These are phyloP conservation scores for Nematostella vectensis DNA, from an alignment of 92 coral and sea anemone species.

Conservation along the genomic window DNA sequence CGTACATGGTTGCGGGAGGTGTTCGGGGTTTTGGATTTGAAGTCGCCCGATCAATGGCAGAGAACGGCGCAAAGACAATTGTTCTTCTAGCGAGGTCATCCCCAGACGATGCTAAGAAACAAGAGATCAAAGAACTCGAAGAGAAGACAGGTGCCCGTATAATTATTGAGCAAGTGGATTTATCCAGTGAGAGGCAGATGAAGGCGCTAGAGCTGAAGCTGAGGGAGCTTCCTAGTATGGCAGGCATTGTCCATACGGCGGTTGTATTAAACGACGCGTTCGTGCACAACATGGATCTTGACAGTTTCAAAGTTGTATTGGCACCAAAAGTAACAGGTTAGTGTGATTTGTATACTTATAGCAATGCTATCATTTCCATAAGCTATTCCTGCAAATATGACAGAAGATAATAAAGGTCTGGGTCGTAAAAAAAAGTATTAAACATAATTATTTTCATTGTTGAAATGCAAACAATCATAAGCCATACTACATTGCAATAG, in stretches of 20 bases:
- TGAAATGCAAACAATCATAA: no score
- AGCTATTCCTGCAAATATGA: no score
- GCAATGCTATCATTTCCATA: no score
- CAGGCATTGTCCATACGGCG: slow-evolving; percentile 54
- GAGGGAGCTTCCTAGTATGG: slow-evolving; percentile 19
- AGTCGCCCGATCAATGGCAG: slow-evolving; percentile 34
- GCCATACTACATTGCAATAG: no score
- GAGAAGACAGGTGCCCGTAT: slow-evolving; percentile 26
- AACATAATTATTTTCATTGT: no score
- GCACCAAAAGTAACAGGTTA: slow-evolving; percentile 71
- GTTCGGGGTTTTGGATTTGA: slow-evolving; percentile 49
- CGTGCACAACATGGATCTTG: slow-evolving; percentile 24
- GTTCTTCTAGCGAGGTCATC: slow-evolving; percentile 27
- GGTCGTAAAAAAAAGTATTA: no score
- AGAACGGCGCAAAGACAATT: slow-evolving; percentile 36
- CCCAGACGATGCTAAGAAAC: slow-evolving; percentile 21
- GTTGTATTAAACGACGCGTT: slow-evolving; percentile 55
- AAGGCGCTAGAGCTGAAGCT: slow-evolving; percentile 12
- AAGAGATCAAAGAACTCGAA: slow-evolving; percentile 22
- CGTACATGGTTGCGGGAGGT: slow-evolving; percentile 44
- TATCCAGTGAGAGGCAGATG: slow-evolving; percentile 29
- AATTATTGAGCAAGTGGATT: slow-evolving; percentile 26
- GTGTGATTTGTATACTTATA: no score
- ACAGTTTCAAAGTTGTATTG: slow-evolving; percentile 33
- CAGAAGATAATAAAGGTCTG: no score